Percentiles rank a stretch among this genome's conserved stretches.
phyloP scores from a whole-genome alignment of 2,888 invertebrate species.

The Phaedon cochleariae region DNA sequence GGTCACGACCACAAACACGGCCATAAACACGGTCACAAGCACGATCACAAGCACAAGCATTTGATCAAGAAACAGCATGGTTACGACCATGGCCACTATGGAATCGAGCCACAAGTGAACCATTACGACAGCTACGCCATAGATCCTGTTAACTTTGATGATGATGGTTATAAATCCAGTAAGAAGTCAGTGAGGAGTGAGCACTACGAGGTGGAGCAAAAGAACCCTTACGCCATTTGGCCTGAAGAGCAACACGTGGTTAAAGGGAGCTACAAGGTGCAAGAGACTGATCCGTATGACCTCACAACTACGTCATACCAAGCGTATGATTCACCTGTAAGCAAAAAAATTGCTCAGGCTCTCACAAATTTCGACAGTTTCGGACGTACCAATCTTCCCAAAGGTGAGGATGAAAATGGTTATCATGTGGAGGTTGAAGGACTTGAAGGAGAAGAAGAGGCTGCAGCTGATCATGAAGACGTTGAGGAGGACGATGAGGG shows the following conservation, averaged over 20 bases:
- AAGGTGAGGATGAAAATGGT: constrained; percentile 18
- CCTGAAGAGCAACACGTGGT: constrained; percentile 26
- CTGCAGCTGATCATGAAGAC: constrained; percentile 6
- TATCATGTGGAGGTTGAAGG: constrained; percentile 8
- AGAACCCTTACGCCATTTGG: constrained; percentile 24
- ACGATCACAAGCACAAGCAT: constrained; percentile 43
- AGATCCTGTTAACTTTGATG: constrained; percentile 17
- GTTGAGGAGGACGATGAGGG: constrained; percentile 14
- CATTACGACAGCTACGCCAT: constrained; percentile 1
- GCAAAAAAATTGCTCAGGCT: constrained; percentile 34
- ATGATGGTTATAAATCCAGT: constrained; percentile 34
- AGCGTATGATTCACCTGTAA: constrained; percentile 33
- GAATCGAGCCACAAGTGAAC: neutral
- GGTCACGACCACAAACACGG: constrained; percentile 43
- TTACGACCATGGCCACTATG: constrained; percentile 31
- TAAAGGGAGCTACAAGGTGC: constrained; percentile 36
- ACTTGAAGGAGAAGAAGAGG: neutral
- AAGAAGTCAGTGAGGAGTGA: constrained; percentile 41
- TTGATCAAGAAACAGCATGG: constrained; percentile 27
- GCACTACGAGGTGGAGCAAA: constrained; percentile 32
- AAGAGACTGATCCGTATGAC: constrained; percentile 38
- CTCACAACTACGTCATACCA: constrained; percentile 33
- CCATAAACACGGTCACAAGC: constrained; percentile 36
- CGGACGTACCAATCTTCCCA: neutral
- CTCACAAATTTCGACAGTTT: constrained; percentile 27